These are phyloP conservation scores for Rhinolophus sinicus DNA, from an alignment of 2,113 vertebrate species.

Conservation along the genomic window DNA sequence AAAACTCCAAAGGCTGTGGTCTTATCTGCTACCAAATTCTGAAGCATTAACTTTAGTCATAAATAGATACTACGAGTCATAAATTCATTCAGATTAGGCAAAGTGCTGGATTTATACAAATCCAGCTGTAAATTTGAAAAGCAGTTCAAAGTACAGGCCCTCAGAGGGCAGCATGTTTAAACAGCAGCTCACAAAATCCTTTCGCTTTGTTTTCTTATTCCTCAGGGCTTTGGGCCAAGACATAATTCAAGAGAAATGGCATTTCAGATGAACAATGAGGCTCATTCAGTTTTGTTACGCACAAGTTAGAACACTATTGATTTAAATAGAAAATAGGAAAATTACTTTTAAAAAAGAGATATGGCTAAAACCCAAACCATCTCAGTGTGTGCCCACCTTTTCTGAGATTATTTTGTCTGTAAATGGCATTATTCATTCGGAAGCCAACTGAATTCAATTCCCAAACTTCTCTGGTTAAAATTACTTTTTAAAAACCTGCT, in stretches of 20 bases:
- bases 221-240: neutral
- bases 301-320: neutral
- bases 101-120: neutral
- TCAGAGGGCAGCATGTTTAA: neutral
- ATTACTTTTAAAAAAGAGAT: neutral
- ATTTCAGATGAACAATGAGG: neutral
- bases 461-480: neutral
- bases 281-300: neutral
- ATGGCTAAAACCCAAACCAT: neutral
- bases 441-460: neutral
- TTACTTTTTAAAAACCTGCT: slow-evolving; percentile 33
- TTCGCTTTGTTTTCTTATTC: neutral
- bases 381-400: neutral
- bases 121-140: neutral
- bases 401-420: neutral
- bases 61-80: neutral
- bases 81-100: neutral
- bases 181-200: neutral
- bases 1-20: neutral
- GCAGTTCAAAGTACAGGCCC: neutral
- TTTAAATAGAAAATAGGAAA: slow-evolving; percentile 44
- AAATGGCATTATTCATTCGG: neutral
- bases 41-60: neutral
- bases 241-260: neutral
- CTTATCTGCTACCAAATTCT: neutral